Evolutionary conservation across 2,888 invertebrate genomes (phyloP), one percentile per base, ranked within the genome.

Genomic region (Xestobium rufovillosum): DNA sequence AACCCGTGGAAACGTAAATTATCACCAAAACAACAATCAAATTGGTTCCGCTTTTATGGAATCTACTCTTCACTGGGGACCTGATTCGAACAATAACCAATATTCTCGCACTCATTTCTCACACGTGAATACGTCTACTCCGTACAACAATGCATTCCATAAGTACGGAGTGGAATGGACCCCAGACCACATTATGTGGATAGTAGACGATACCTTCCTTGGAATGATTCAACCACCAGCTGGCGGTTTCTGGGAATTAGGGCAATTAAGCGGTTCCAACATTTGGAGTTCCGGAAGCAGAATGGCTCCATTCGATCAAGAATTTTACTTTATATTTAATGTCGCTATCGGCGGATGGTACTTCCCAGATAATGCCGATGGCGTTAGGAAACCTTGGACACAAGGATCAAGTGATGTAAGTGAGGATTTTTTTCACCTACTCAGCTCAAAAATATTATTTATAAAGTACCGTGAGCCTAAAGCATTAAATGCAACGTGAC

Each of bases 291-390:
- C 8, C 2, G 34, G 23, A 29, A 56, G 60, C 14, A 71, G 66
- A 50, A 74, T 77, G 74, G 76, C 78, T 6, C 78, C 78, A 3
- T 79, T 79, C 48, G 78, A 79, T 53, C 69, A 76, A 55, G 72
- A 75, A 71, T 75, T 75, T 60, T 73, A 73, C 59, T 49, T 81
- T 17, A 69, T 79, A 32, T 62, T 80, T 44, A 80, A 79, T 58
- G 47, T 80, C 37, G 81, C 80, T 39, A 75, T 79, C n/a, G 80
- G 80, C 3, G 82, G 83, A 11, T 70, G 69, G n/a, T 80, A 68
- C 60, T 80, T 80, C 68, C 76, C 77, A 1, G 80, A 81, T 47
- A 65, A 66, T 30, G 69, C 69, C n/a, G n/a, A n/a, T n/a, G n/a
- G n/a, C n/a, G n/a, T n/a, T 26, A 13, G 36, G 4, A 73, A 73